A percentile compares a stretch with the other conserved stretches of the same genome.
Evolutionary conservation across 2,797 vertebrate genomes (phyloP).

Genomic region (Amazona finschi): DNA sequence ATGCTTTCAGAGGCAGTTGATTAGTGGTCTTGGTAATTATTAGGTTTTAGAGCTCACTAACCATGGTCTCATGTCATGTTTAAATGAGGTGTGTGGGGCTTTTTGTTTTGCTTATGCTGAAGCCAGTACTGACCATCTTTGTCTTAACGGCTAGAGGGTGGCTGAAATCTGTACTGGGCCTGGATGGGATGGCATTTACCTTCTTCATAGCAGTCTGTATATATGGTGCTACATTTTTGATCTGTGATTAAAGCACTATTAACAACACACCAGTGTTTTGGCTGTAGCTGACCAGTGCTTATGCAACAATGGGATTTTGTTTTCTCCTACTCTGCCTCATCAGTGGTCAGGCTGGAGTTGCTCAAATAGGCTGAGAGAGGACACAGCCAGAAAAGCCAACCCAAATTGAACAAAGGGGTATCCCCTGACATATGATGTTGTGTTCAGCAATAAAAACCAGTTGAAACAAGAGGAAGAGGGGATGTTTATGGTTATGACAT

Average conservation of each 20-base stretch:
- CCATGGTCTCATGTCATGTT: not conserved
- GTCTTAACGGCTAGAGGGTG: not conserved
- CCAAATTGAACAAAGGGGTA: not conserved
- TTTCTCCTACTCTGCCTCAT: not conserved
- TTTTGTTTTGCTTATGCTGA: not conserved
- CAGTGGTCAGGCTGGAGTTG: not conserved
- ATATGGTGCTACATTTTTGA: not conserved
- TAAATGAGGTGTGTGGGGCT: not conserved
- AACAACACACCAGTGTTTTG: not conserved
- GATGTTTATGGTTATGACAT: not conserved
- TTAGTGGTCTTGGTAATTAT: not conserved
- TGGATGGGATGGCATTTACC: not conserved
- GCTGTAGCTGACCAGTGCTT: not conserved
- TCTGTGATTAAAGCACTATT: not conserved
- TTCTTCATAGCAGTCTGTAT: not conserved
- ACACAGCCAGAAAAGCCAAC: not conserved
- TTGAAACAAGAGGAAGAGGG: not conserved
- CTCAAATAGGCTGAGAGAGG: not conserved
- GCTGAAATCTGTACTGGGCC: not conserved
- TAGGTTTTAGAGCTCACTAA: not conserved
- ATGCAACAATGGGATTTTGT: not conserved
- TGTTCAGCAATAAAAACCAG: not conserved
- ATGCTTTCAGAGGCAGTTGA: not conserved
- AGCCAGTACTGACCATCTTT: not conserved
- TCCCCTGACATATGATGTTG: accelerated